Base-by-base conservation (phyloP, 2,797 vertebrate genomes). In the Gymnoscopelus braueri region DNA sequence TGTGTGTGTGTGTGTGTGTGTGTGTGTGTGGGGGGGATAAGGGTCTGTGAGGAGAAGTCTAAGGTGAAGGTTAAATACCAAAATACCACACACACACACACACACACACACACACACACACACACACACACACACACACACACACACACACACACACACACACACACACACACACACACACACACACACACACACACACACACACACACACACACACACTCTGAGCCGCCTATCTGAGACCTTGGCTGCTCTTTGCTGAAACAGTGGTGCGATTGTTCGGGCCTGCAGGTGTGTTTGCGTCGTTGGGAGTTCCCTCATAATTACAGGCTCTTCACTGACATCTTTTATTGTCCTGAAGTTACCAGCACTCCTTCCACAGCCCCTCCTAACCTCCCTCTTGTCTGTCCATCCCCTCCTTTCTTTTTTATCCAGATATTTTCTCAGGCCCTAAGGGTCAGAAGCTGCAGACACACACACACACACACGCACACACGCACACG, bases 251-350 rank as follows among this genome's bases (percentile, higher is more conserved):
- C 59, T 63, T 65, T 52, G 69, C 55, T 56, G 47, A 84, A 53
- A 92, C 84, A 91, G 79, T 78, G 60, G 51, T 66, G 58, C 15
- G 71, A 86, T 86, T 91, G 88, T 90, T 85, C n/a, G 8, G 69
- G 57, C 55, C 14, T 72, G 74, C 89, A 92, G 87, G 90, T 92
- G 87, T 80, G 79, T 87, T 79, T 83, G 74, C 2, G 3, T 54
- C 67, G 19, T 12, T 58, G 71, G 83, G 77, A 86, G 84, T 89
- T 89, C 66, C 80, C 78, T 80, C 53, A 24, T 86, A 85, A 88
- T 89, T 74, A 88, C 74, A 88, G 79, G 39, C 64, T 75, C 60
- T 14, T 71, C 63, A 53, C 59, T 82, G 82, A 78, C 80, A 83
- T 85, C 71, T 84, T 44, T 83, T 86, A 84, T 81, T 73, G 77